Evolutionary conservation across 2,113 vertebrate species (phyloP), one percentile per base, ranked within the genome.

Genomic region (Peromyscus maniculatus): DNA sequence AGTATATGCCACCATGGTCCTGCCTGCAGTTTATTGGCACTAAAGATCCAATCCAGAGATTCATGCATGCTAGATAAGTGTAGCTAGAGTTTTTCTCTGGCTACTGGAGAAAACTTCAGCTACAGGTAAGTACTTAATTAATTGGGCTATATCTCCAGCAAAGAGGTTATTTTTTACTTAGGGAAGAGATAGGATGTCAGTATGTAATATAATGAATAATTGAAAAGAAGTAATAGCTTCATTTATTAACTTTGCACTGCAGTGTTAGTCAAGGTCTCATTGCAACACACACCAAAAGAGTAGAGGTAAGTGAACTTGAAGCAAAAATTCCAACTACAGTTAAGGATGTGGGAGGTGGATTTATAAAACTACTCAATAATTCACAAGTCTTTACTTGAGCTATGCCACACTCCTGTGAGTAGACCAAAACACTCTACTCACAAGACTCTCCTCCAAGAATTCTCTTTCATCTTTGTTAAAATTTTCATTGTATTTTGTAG

Each of bases 211-310:
- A 49, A 31, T 57, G 46, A 95, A 95, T 77, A 93, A 93, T 55
- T 4, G 21, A 62, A 33, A 96, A 80, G 22, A 93, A 89, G 10
- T 80, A 66, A 93, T 71, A 91, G 1, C 62, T 96, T 82, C 31
- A 87, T 90, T 97, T 74, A 87, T 91, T 79, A 92, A 93, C 33
- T 82, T 92, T n/a, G 64, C 28, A 21, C 12, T 49, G 17, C 1
- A 64, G 46, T 33, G 10, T 69, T 87, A 96, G 39, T 31, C 16
- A 89, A 96, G 71, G 19, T 71, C 64, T 66, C 24, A 71, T 13
- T 80, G 49, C 69, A 91, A 28, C 59, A 86, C 46, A 86, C 8
- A 59, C 5, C 22, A 39, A 36, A 86, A 92, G 28, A 75, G 52
- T 4, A 78, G 17, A 96, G 22, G 46, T 64, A 9, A 92, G 80